These are phyloP conservation scores for Zootermopsis nevadensis DNA, from an alignment of 2,888 invertebrate genomes.

Conservation along the genomic window DNA sequence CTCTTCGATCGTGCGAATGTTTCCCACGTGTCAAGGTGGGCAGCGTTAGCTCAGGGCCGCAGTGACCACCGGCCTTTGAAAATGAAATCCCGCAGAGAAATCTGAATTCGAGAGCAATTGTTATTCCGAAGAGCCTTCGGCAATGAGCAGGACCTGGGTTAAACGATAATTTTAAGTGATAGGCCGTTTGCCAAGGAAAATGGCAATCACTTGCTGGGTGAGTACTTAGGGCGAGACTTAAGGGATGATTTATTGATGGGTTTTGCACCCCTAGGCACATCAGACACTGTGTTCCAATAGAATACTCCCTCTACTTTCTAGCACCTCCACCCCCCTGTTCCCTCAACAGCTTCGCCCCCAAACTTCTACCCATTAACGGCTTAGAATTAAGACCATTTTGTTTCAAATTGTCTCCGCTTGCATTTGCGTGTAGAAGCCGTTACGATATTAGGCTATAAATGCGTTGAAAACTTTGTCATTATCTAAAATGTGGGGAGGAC, in stretches of 20 bases:
- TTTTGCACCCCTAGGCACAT: neutral
- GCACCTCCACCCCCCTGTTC: neutral
- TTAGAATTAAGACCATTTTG: constrained; percentile 31
- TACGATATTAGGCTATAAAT: neutral
- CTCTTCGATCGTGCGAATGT: no score
- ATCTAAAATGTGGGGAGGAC: neutral
- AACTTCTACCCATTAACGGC: constrained; percentile 34
- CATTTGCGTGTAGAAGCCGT: constrained; percentile 3
- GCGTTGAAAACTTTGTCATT: neutral
- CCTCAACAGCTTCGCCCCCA: neutral
- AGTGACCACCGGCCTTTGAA: neutral
- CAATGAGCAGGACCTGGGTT: neutral
- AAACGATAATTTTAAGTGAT: neutral
- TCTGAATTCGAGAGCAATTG: neutral
- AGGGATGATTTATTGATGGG: neutral
- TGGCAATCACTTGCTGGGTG: neutral
- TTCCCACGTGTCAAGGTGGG: no score
- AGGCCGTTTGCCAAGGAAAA: constrained; percentile 5
- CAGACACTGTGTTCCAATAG: neutral
- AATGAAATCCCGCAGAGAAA: neutral
- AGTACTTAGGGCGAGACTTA: neutral
- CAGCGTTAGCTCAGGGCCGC: no score
- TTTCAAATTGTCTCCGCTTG: constrained; percentile 28
- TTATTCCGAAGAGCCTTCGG: neutral
- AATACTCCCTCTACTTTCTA: neutral